Conservation (phyloP, 2,797 vertebrate genomes). For the Gouania willdenowi region DNA sequence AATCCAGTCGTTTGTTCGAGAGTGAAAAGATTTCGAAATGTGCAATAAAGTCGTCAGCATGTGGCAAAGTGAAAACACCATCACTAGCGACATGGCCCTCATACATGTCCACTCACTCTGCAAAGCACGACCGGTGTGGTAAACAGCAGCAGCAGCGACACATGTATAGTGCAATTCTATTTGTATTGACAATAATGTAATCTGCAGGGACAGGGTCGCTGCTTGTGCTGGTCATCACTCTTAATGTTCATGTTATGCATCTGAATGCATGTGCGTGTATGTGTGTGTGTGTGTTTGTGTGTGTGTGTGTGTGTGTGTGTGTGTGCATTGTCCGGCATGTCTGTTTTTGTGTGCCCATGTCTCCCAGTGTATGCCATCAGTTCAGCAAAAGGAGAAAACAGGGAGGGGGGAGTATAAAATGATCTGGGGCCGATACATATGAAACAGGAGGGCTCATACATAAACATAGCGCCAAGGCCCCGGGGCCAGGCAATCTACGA, state of each 20-base stretch:
- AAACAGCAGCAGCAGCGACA: slow-evolving; percentile 61
- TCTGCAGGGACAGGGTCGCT: slow-evolving; percentile 91
- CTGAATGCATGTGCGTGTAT: slow-evolving; percentile 31
- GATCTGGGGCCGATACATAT: slow-evolving; percentile 97
- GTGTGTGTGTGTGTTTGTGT: slow-evolving; percentile 32
- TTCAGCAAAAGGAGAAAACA: slow-evolving; percentile 77
- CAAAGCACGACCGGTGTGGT: slow-evolving; percentile 37
- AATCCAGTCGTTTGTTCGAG: slow-evolving; percentile 14
- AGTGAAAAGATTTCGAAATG: slow-evolving; percentile 14
- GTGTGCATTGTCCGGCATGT: slow-evolving; percentile 36
- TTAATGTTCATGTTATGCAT: slow-evolving; percentile 83
- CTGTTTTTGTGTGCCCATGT: slow-evolving; percentile 49
- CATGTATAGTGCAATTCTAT: slow-evolving; percentile 75
- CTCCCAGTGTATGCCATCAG: slow-evolving; percentile 78
- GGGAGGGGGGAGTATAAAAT: slow-evolving; percentile 84
- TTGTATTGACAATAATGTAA: slow-evolving; percentile 98
- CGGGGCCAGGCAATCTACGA: slow-evolving; percentile 77
- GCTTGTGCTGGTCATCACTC: slow-evolving; percentile 95
- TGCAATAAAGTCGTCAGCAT: slow-evolving; percentile 18
- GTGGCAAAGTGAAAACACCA: slow-evolving; percentile 23
- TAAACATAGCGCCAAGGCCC: slow-evolving; percentile 91
- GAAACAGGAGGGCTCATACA: slow-evolving; percentile 98
- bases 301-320: slow-evolving; percentile 29
- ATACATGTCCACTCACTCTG: slow-evolving; percentile 57
- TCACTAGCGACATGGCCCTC: slow-evolving; percentile 44